phyloP scores from a whole-genome alignment of 23 tunicate species.

The Trididemnum clinides region DNA sequence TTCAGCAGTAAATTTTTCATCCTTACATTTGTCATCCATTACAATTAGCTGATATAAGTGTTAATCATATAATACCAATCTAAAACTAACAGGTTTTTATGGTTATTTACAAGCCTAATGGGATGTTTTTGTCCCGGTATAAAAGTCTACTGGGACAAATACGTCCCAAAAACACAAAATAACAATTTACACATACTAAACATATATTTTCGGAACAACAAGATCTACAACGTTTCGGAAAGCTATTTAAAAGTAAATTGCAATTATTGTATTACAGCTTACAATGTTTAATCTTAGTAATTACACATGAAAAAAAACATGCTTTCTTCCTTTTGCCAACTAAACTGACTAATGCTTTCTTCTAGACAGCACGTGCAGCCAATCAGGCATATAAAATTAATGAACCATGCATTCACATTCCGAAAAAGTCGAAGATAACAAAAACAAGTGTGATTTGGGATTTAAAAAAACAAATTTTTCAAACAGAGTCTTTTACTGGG shows the following conservation, averaged over 20 bases:
- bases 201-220: not conserved
- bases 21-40: not conserved
- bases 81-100: not conserved
- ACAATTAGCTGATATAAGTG: not conserved
- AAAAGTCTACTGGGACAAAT: not conserved
- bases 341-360: not conserved
- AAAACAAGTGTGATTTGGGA: not conserved
- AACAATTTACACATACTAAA: not conserved
- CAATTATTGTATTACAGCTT: not conserved
- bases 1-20: not conserved
- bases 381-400: not conserved
- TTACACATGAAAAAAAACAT: too few relatives aligned
- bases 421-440: not conserved
- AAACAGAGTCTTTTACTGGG: too few relatives aligned
- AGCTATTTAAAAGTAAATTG: not conserved
- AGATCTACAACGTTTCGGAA: not conserved
- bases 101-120: too few relatives aligned
- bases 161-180: not conserved
- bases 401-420: not conserved
- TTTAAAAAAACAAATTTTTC: too few relatives aligned
- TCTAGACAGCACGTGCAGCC: not conserved
- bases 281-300: not conserved
- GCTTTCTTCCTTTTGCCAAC: not conserved
- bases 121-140: too few relatives aligned
- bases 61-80: not conserved